phyloP scores from a whole-genome alignment of 2,888 invertebrate genomes.

The Thecocarcelia acutangulata region DNA sequence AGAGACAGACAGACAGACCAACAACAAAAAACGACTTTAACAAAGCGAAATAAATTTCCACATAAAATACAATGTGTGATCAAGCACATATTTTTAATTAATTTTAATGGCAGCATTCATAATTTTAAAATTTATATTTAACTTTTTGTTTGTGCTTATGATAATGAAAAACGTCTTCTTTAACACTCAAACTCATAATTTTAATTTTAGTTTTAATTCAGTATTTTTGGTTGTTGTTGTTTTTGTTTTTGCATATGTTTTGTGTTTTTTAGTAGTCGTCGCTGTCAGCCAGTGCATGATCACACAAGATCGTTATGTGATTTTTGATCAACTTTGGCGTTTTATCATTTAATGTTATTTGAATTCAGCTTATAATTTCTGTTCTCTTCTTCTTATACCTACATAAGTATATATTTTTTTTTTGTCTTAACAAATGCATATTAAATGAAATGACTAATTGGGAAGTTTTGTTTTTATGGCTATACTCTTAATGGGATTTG shows the following conservation, averaged over 20 bases:
- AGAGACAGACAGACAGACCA: not conserved
- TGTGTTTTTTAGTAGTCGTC: not conserved
- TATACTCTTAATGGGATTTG: conserved; percentile 68
- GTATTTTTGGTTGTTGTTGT: not conserved
- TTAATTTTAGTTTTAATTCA: conserved; percentile 23
- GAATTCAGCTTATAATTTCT: not conserved
- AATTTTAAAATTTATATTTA: conserved; percentile 39
- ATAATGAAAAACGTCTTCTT: conserved; percentile 41
- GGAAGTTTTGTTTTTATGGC: conserved; percentile 67
- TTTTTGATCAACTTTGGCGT: conserved; percentile 28
- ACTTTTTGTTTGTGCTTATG: conserved; percentile 11
- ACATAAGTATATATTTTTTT: no score
- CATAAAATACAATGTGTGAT: conserved; percentile 66
- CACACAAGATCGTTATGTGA: conserved; percentile 20
- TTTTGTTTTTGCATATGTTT: not conserved
- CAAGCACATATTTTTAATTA: conserved; percentile 64
- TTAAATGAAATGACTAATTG: conserved; percentile 68
- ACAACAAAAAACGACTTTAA: conserved; percentile 25
- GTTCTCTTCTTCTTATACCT: conserved; percentile 1
- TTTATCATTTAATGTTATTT: conserved; percentile 30
- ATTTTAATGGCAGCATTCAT: conserved; percentile 62
- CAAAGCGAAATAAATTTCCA: conserved; percentile 6
- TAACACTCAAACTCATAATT: conserved; percentile 24
- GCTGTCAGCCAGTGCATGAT: conserved; percentile 18
- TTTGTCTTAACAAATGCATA: conserved; percentile 53